Percentiles rank a stretch among this genome's conserved stretches.
Conservation (phyloP, 2,113 vertebrate species). For the Lophura nycthemera region DNA sequence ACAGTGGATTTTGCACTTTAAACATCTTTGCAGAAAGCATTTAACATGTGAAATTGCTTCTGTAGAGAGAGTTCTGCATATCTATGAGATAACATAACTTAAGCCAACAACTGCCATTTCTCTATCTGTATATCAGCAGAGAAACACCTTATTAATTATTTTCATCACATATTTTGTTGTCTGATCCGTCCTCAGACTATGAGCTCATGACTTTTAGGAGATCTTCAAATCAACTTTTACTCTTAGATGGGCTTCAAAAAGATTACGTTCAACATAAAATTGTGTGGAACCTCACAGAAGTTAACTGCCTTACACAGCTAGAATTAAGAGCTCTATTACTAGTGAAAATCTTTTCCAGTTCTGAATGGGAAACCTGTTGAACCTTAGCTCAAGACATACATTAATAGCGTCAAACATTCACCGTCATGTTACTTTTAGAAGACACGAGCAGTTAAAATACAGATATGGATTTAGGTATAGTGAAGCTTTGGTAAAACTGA, state of each 20-base stretch:
- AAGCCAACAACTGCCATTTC: neutral
- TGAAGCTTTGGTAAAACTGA: neutral
- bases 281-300: neutral
- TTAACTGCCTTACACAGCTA: neutral
- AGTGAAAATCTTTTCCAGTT: neutral
- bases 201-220: neutral
- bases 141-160: conserved; percentile 28
- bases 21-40: neutral
- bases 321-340: neutral
- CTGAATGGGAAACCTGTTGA: neutral
- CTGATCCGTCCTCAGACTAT: conserved; percentile 17
- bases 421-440: neutral
- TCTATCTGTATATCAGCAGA: conserved; percentile 31
- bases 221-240: neutral
- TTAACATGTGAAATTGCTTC: neutral
- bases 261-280: neutral
- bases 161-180: neutral
- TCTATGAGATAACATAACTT: neutral
- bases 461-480: neutral
- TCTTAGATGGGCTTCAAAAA: neutral
- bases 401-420: neutral
- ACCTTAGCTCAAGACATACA: neutral
- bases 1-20: neutral
- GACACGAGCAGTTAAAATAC: neutral
- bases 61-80: neutral